These are phyloP conservation scores for Pelmatolapia mariae DNA, from an alignment of 2,113 vertebrate species.

Conservation along the genomic window DNA sequence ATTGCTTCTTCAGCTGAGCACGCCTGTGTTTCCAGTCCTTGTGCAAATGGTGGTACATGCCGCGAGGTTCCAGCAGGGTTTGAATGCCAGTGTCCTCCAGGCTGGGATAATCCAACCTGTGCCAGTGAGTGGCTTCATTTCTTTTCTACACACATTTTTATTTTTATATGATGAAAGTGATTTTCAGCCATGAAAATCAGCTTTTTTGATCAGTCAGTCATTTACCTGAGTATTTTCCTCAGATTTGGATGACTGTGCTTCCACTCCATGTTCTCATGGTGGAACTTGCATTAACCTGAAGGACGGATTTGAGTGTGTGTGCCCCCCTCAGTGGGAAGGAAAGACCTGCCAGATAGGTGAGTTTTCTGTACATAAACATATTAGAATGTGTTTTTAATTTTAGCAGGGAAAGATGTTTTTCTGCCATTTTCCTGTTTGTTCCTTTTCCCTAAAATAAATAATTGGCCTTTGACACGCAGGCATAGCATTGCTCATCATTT, in stretches of 20 bases:
- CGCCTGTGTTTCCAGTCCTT: slow-evolving; percentile 88
- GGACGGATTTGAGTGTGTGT: slow-evolving; percentile 90
- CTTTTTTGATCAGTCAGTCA: background rate
- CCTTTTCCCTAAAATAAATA: background rate
- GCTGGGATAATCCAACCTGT: slow-evolving; percentile 92
- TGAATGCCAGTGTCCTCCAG: slow-evolving; percentile 85
- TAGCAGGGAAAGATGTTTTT: background rate
- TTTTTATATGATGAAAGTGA: background rate
- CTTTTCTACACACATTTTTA: background rate
- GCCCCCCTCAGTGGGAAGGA: slow-evolving; percentile 90
- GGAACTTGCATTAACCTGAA: slow-evolving; percentile 88
- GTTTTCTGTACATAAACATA: background rate
- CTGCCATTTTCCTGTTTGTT: background rate
- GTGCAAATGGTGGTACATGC: slow-evolving; percentile 88
- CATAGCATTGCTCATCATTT: background rate
- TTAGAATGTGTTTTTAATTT: background rate
- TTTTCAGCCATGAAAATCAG: background rate
- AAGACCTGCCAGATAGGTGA: slow-evolving; percentile 94
- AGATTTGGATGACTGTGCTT: slow-evolving; percentile 90
- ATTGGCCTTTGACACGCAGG: background rate
- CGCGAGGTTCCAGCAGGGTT: slow-evolving; percentile 83
- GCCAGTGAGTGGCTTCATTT: slow-evolving; percentile 74
- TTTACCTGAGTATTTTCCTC: background rate
- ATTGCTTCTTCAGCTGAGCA: slow-evolving; percentile 77
- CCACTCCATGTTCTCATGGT: slow-evolving; percentile 85